phyloP scores from a whole-genome alignment of 2,888 invertebrate genomes.

The Pristionchus mayeri region DNA sequence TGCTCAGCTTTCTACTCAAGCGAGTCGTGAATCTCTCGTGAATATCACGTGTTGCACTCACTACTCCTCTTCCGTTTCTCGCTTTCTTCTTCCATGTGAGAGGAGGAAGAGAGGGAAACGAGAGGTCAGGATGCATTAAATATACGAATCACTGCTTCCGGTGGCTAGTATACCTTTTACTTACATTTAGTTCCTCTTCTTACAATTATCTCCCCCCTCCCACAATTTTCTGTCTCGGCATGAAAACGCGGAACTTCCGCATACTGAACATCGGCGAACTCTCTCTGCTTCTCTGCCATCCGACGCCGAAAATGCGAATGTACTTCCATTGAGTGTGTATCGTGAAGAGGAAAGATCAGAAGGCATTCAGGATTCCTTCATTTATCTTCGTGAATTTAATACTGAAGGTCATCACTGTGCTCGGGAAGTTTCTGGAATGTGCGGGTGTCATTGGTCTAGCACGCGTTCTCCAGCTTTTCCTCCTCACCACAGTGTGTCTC shows the following conservation, averaged over 20 bases:
- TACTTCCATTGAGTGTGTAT: not conserved
- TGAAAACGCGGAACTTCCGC: not conserved
- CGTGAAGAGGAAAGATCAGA: not conserved
- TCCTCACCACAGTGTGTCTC: too few relatives aligned
- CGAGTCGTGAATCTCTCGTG: not conserved
- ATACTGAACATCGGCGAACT: not conserved
- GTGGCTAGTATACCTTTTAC: not conserved
- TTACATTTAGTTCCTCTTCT: not conserved
- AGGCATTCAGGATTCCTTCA: not conserved
- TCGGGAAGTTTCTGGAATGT: not conserved
- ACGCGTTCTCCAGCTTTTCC: too few relatives aligned
- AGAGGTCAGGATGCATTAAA: not conserved
- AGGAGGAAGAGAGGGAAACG: not conserved
- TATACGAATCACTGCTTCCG: not conserved
- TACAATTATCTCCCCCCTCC: not conserved
- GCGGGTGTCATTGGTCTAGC: not conserved
- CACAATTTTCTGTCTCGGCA: not conserved
- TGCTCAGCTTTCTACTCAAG: not conserved
- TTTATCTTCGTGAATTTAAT: too few relatives aligned
- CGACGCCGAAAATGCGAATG: not conserved
- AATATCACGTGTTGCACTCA: not conserved
- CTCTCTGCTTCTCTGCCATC: not conserved
- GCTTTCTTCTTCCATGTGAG: not conserved
- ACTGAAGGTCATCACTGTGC: not conserved
- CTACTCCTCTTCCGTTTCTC: not conserved